phyloP scores from a whole-genome alignment of 1,140 invertebrate genomes.

The Globodera ellingtonae region DNA sequence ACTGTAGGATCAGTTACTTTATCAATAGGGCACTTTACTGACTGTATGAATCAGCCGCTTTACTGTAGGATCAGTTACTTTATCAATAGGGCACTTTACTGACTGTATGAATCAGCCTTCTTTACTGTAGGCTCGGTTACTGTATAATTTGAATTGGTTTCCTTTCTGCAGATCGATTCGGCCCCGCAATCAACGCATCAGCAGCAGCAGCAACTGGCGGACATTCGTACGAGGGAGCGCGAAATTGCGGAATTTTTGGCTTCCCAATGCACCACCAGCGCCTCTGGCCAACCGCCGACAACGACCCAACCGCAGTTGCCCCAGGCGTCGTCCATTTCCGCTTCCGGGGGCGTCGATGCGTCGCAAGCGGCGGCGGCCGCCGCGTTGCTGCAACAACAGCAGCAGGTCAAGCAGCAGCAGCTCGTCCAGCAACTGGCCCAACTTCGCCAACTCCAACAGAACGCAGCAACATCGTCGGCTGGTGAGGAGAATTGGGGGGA shows the following conservation, averaged over 20 bases:
- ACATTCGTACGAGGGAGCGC: neutral
- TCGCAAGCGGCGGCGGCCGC: neutral
- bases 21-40: neutral
- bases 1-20: no score
- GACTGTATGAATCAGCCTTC: no score
- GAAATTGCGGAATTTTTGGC: conserved; percentile 2
- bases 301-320: neutral
- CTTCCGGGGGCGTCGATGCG: neutral
- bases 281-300: neutral
- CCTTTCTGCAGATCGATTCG: neutral
- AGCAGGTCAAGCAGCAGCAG: neutral
- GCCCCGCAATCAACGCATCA: neutral
- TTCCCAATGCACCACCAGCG: neutral
- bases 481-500: neutral
- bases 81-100: no score
- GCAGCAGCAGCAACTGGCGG: neutral
- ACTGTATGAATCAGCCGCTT: neutral
- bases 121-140: no score
- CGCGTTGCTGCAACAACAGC: neutral
- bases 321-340: no score
- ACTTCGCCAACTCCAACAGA: neutral
- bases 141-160: neutral
- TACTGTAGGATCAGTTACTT: neutral
- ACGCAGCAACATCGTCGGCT: neutral
- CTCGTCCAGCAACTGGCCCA: neutral